Evolutionary conservation across 2,113 vertebrate genomes (phyloP), one percentile per base, ranked within the genome.

Genomic region (Microcebus murinus): DNA sequence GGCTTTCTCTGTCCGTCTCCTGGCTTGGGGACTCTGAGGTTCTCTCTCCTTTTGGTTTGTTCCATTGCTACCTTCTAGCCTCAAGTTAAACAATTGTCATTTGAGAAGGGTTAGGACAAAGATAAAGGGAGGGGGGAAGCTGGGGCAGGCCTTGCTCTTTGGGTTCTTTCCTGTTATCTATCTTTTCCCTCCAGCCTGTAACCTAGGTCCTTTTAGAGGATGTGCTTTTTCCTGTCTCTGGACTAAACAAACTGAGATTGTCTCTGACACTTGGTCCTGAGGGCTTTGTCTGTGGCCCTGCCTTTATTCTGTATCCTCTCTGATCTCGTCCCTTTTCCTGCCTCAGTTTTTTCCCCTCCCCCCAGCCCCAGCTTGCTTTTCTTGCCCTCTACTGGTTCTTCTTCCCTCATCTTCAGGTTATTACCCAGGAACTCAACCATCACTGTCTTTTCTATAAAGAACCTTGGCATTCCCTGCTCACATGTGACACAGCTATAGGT

Each of bases 201-300:
- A 89, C 67, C 79, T 82, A 82, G 73, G 55, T 42, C 50, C 61
- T 68, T 86, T 48, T 14, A 93, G 94, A 96, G 96, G 91, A 94
- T 95, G 86, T 91, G 86, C 91, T 94, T 95, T 96, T 96, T 97
- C 95, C 95, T 95, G 85, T 65, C 91, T 90, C 70, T 68, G n/a
- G 9, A 80, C 73, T 94, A 94, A 96, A 95, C 63, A 80, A 86
- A 70, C 59, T 45, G 20, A 91, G 79, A 74, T 90, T 81, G 76
- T 67, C 71, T 94, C 34, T 87, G 86, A 63, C 81, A 65, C 74
- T 61, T 87, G 90, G 55, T 87, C 70, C 90, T 76, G 3, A n/a
- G 84, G 45, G 84, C 45, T 96, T 81, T 91, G 61, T 90, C 88
- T 82, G 36, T 36, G 34, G 79, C 31, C 36, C 48, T 34, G 25